Evolutionary conservation across 2,113 vertebrate genomes (phyloP), one percentile per base, ranked within the genome.

Genomic region (Dryoscopus gambensis): DNA sequence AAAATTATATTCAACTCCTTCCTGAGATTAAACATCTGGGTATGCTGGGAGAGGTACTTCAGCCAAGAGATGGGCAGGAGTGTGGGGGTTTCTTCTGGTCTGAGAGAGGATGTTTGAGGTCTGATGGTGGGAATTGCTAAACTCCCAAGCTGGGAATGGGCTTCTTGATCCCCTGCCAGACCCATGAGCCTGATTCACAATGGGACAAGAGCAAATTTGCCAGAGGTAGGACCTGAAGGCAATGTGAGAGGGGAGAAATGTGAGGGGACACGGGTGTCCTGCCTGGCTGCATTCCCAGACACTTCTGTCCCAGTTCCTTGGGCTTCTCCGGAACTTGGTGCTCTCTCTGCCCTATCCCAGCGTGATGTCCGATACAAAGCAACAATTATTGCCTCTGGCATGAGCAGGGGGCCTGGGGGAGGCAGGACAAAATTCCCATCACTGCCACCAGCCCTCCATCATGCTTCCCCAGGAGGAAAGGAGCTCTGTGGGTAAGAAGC

Each of bases 391-490:
- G n/a, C 28, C 19, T 53, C 23, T n/a, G 42, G 20, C 1, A 11
- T 25, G 65, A 84, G 69, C 73, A 76, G 67, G 62, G 53, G 17
- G 20, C 9, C 9, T 28, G 25, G 20, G 57, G 50, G 37, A 79
- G 11, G 18, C 55, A 69, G 75, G 39, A 74, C 28, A 18, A 9
- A 53, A 37, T 67, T n/a, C 40, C 30, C 30, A 21, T 11, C 25
- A 8, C 0, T 1, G 35, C 30, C 67, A 21, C 10, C 50, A 87
- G 25, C 31, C 13, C 15, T 78, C 28, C 1, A 3, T 24, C 4
- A 0, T 5, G 10, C 18, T 53, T 77, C 22, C 55, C 31, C 15
- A 22, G 31, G 24, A 82, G 25, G 23, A 82, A 27, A 42, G 79
- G 30, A 8, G 5, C 12, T 60, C 35, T 33, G 20, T 30, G 39